Evolutionary conservation across 1,140 invertebrate species (phyloP), one percentile per base, ranked within the genome.

Genomic region (Macrobrachium rosenbergii): DNA sequence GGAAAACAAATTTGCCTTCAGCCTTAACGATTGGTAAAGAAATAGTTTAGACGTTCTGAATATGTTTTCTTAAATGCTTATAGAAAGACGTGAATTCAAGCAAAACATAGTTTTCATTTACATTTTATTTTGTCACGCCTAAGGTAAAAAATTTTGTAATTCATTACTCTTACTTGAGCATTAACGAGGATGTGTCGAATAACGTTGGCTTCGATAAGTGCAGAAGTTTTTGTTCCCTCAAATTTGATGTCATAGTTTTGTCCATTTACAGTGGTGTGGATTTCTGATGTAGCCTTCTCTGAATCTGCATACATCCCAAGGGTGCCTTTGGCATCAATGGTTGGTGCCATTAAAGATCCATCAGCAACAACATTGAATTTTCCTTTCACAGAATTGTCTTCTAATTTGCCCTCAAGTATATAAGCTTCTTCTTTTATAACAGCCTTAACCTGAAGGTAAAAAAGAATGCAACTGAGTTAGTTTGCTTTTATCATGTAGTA

Each of bases 151-250:
- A 52, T 52, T 52, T 52, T 69, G 14, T 2, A 16, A 10, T 7
- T 7, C 5, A 14, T 17, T 17, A 59, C 14, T 43, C 75, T 45
- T 77, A 77, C 75, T 10, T 77, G 2, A 21, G 75, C 75, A 59
- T 77, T 23, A 21, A 77, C 21, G 43, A 23, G n/a, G 21, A 77
- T 77, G 21, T 77, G 75, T 52, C 43, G 12, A 5, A 77, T 77
- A 45, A 77, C 43, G 8, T 77, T 77, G 75, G 52, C 75, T 12
- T 77, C 75, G 43, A 77, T 11, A 19, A 77, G n/a, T 8, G 45
- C 11, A 45, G 75, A 77, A 19, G 75, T 77, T 6, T 45, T 28
- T 12, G 43, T 77, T 12, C 28, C 45, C 28, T 77, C 75, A 21
- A 59, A 14, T 21, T 43, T 77, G 16, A 77, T 10, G 2, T 28